Evolutionary conservation across 2,797 vertebrate genomes (phyloP).

Genomic region (Phrynocephalus guinanensis): DNA sequence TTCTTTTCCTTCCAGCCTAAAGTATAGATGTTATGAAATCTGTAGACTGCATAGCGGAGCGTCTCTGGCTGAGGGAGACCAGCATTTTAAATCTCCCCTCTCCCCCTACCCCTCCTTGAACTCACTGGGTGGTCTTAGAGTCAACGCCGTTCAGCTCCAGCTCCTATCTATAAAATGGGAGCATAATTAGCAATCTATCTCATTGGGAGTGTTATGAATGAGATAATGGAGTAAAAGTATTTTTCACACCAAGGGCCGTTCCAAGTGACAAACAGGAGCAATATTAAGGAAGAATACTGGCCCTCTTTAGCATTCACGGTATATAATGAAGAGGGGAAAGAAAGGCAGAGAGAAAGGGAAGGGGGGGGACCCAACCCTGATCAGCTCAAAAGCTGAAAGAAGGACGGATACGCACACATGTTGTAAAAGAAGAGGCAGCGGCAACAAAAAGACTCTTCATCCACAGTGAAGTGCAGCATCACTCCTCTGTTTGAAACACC

Average conservation of each 20-base stretch:
- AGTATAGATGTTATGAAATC: constrained; percentile 21
- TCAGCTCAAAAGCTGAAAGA: constrained; percentile 25
- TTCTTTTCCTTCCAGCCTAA: constrained; percentile 4
- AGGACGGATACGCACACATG: background rate
- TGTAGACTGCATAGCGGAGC: background rate
- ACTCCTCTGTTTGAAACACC: constrained; percentile 3
- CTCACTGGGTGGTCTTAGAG: constrained; percentile 43
- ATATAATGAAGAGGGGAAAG: constrained; percentile 19
- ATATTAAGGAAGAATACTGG: background rate
- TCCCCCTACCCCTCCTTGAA: constrained; percentile 11
- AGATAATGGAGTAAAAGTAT: constrained; percentile 32
- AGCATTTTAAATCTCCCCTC: constrained; percentile 18
- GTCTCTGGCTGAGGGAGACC: background rate
- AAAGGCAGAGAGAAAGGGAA: background rate
- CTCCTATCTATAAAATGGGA: constrained; percentile 41
- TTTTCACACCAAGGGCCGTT: constrained; percentile 18
- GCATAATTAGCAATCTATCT: constrained; percentile 49
- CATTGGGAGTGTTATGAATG: constrained; percentile 34
- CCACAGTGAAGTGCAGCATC: background rate
- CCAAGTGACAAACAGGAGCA: constrained; percentile 7
- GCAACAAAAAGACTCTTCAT: background rate
- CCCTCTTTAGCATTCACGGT: background rate
- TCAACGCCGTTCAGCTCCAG: constrained; percentile 32
- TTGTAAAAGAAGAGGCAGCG: constrained; percentile 13
- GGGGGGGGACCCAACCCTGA: background rate